Conservation (phyloP, 2,113 vertebrate genomes). For the Muntiacus reevesi region DNA sequence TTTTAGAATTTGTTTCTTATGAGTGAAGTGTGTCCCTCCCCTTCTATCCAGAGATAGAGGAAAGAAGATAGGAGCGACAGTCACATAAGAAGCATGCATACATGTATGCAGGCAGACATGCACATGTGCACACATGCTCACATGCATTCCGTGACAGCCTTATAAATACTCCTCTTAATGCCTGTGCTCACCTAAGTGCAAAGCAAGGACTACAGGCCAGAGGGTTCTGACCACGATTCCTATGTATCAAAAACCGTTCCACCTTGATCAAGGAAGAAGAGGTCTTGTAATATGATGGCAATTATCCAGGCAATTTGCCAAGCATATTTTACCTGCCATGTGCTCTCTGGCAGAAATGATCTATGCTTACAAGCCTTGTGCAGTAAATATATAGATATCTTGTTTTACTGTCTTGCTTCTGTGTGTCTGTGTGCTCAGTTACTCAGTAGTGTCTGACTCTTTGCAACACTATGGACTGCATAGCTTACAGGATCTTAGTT, state of each 20-base stretch:
- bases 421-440: background rate
- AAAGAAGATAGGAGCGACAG: background rate
- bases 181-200: background rate
- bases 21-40: background rate
- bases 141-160: background rate
- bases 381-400: background rate
- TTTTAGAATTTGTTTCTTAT: background rate
- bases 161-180: background rate
- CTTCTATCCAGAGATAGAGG: background rate
- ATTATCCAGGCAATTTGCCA: conserved; percentile 35
- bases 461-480: background rate
- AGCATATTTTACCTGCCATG: background rate
- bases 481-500: background rate
- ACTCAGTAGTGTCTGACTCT: background rate
- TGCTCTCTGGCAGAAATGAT: conserved; percentile 18
- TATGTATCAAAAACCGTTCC: background rate
- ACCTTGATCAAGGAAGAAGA: background rate
- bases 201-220: background rate
- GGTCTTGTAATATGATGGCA: conserved; percentile 14
- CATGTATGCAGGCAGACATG: background rate
- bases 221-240: background rate
- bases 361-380: background rate
- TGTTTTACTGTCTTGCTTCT: conserved; percentile 16
- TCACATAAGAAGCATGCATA: background rate
- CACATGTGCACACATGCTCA: background rate